Base-by-base conservation (phyloP, 2,888 invertebrate species). In the Drosophila acutilabella region DNA sequence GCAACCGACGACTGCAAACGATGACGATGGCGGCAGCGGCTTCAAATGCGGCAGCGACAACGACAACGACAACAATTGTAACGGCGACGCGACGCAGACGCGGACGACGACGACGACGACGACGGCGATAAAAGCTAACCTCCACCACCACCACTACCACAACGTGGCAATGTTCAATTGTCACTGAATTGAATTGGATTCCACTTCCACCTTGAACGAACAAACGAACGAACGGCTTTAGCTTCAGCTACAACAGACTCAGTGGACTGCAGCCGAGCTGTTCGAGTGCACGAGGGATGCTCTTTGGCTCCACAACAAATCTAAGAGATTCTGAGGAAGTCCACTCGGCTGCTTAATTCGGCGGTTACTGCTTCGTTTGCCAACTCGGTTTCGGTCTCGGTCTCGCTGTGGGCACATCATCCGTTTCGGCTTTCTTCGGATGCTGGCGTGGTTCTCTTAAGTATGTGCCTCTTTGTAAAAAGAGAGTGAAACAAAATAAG, bases 151-250 rank as follows among this genome's bases (percentile, higher is more conserved):
- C 78, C 78, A 77, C 78, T 65, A 73, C 78, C 69, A 73, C 78
- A 56, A 64, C 73, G 83, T 80, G 77, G 83, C 82, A 79, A 82
- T 82, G 79, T 73, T 80, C 79, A 79, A 81, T 81, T 82, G 83
- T 80, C 83, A 83, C 80, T 81, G 80, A 82, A 61, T 80, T 67
- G 64, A 65, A 72, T 80, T 67, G 67, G 68, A 68, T 66, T 75
- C 57, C 68, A 61, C 62, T 53, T 67, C 72, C 66, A 66, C 53
- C 58, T 56, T 62, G 53, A 45, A 30, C 30, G 30, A 30, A 30
- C 30, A 30, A 30, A 30, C 30, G 30, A 30, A 30, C 30, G 30
- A 30, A 67, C 75, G 36, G 71, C 73, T 44, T 71, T 13, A 36
- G 36, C 11, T 36, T 36, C 36, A 36, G 13, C 36, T 4, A 36